Conservation (phyloP, 1,140 invertebrate genomes). For the Drosophila sproati region DNA sequence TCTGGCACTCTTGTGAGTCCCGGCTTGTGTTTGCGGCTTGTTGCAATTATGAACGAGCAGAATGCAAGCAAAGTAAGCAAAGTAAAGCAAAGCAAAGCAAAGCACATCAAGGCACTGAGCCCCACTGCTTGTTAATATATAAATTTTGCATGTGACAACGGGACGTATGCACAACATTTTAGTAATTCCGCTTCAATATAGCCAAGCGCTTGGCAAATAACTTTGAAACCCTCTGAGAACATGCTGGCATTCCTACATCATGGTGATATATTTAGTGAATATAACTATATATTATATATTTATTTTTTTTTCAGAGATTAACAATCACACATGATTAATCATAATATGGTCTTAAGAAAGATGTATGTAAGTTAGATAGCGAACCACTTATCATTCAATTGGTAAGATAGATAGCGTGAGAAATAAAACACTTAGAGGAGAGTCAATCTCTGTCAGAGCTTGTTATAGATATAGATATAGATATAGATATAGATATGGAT, state of each 20-base stretch:
- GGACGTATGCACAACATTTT: conserved; percentile 77
- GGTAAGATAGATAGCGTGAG: too few relatives aligned
- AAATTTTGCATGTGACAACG: conserved; percentile 66
- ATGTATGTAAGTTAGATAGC: too few relatives aligned
- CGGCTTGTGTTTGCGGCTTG: conserved; percentile 65
- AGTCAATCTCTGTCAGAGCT: too few relatives aligned
- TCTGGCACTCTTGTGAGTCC: conserved; percentile 6
- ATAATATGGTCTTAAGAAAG: too few relatives aligned
- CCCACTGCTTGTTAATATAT: conserved; percentile 61
- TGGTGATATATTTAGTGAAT: background rate
- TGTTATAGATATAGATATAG: background rate
- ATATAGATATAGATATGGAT: background rate
- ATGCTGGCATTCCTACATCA: conserved; percentile 1
- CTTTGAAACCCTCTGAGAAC: background rate
- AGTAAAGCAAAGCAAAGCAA: conserved; percentile 28
- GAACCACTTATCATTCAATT: too few relatives aligned
- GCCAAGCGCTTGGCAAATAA: conserved; percentile 24
- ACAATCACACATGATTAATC: too few relatives aligned
- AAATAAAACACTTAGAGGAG: too few relatives aligned
- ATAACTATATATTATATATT: background rate
- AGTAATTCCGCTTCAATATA: conserved; percentile 73
- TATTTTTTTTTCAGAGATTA: background rate
- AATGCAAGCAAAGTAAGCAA: conserved; percentile 67
- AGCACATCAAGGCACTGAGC: conserved; percentile 15
- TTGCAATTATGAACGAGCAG: conserved; percentile 78